Conservation (phyloP, 2,888 invertebrate species). For the Cephus sareptanus region DNA sequence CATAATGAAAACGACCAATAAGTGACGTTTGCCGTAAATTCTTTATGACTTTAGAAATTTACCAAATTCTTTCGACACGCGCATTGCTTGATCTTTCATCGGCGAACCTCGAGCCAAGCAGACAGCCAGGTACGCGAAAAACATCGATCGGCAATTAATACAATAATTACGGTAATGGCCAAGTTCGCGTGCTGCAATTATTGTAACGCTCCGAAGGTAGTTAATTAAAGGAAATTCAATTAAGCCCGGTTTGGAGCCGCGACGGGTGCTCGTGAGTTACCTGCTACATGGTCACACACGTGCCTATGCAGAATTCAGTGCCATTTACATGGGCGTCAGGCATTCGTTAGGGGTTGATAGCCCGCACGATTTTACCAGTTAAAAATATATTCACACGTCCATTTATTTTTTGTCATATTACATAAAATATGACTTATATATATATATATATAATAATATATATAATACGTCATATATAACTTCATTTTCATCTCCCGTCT, state of each 20-base stretch:
- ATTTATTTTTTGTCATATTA: not conserved
- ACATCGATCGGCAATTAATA: constrained; percentile 33
- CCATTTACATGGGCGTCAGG: not conserved
- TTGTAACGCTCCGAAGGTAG: constrained; percentile 41
- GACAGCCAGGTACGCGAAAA: not conserved
- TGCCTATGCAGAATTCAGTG: not conserved
- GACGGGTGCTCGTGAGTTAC: constrained; percentile 13
- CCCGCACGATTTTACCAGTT: not conserved
- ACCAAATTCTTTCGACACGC: not conserved
- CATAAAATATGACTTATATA: too few species aligned
- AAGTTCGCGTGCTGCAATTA: constrained; percentile 49
- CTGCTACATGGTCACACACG: not conserved
- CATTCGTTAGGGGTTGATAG: not conserved
- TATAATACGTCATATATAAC: too few species aligned
- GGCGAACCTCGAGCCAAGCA: not conserved
- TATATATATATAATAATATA: too few species aligned
- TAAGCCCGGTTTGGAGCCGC: constrained; percentile 41
- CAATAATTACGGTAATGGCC: constrained; percentile 48
- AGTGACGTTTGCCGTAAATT: not conserved
- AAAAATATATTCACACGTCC: not conserved
- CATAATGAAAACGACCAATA: not conserved
- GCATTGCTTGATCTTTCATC: not conserved
- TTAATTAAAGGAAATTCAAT: constrained; percentile 52
- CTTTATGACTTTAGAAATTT: not conserved
- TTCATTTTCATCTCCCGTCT: not conserved